These are phyloP conservation scores for Platichthys stellatus DNA, from an alignment of 2,113 vertebrate genomes.

Conservation along the genomic window DNA sequence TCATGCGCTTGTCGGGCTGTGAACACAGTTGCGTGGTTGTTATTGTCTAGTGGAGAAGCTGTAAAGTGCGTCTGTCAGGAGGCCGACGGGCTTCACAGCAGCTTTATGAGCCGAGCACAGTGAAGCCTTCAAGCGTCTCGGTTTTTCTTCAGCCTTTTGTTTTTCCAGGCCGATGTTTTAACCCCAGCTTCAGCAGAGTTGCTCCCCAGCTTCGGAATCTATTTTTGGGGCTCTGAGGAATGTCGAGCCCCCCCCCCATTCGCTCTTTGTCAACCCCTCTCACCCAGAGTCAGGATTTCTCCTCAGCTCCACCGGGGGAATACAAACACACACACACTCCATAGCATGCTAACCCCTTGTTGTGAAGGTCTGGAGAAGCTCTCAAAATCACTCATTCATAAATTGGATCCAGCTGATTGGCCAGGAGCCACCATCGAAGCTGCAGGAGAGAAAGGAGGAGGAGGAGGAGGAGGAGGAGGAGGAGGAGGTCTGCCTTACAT, in stretches of 20 bases:
- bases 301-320: constrained; percentile 60
- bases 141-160: constrained; percentile 34
- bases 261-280: background rate
- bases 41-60: background rate
- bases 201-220: constrained; percentile 52
- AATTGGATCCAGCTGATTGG: constrained; percentile 83
- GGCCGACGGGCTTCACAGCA: background rate
- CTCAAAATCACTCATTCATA: constrained; percentile 64
- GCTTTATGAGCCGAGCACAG: constrained; percentile 12
- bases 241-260: constrained; percentile 41
- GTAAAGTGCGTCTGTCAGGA: constrained; percentile 8
- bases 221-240: constrained; percentile 75
- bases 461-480: background rate
- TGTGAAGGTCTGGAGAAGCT: constrained; percentile 64
- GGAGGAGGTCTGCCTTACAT: constrained; percentile 39
- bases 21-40: background rate
- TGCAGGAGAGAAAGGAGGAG: background rate
- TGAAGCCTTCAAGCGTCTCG: background rate
- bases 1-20: background rate
- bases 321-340: constrained; percentile 40
- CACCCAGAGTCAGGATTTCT: constrained; percentile 56
- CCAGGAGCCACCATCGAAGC: constrained; percentile 58
- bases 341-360: constrained; percentile 72
- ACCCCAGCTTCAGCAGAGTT: constrained; percentile 16
- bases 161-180: constrained; percentile 46